These are phyloP conservation scores for Azorinus chamasolen DNA, from an alignment of 2,888 invertebrate species.

Conservation along the genomic window DNA sequence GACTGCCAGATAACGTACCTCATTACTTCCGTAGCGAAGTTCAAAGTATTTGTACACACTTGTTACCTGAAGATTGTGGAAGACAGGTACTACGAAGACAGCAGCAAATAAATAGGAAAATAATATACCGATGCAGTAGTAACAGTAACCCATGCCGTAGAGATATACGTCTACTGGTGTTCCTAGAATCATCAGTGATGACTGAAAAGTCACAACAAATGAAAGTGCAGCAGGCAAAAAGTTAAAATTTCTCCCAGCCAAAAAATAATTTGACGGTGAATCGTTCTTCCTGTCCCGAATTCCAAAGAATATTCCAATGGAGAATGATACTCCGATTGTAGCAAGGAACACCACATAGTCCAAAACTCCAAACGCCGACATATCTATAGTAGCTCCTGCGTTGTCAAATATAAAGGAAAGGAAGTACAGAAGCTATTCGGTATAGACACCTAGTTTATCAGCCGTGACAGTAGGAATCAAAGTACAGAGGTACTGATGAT, in stretches of 20 bases:
- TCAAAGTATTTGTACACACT: conserved; percentile 35
- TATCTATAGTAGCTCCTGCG: no score
- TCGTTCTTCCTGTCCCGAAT: conserved; percentile 19
- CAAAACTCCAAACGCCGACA: conserved; percentile 5
- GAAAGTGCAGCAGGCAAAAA: conserved; percentile 43
- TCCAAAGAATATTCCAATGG: conserved; percentile 40
- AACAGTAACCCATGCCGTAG: conserved; percentile 24
- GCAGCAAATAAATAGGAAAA: conserved; percentile 22
- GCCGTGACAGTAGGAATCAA: no score
- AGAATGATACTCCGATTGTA: conserved; percentile 25
- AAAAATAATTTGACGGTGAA: conserved; percentile 39
- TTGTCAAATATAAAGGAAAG: no score
- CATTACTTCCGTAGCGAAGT: conserved; percentile 34
- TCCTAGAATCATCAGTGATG: conserved; percentile 35
- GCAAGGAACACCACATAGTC: conserved; percentile 35
- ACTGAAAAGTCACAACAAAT: conserved; percentile 50
- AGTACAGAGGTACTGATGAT: no score
- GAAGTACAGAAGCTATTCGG: no score
- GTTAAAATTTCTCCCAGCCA: conserved; percentile 19
- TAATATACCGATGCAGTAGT: conserved; percentile 11
- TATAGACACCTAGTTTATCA: no score
- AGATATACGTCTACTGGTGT: conserved; percentile 32
- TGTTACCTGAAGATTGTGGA: conserved; percentile 30
- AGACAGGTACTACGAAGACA: conserved; percentile 24
- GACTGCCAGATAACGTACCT: conserved; percentile 25